phyloP scores from a whole-genome alignment of 2,888 invertebrate genomes.

The Toxonevra muliebris region DNA sequence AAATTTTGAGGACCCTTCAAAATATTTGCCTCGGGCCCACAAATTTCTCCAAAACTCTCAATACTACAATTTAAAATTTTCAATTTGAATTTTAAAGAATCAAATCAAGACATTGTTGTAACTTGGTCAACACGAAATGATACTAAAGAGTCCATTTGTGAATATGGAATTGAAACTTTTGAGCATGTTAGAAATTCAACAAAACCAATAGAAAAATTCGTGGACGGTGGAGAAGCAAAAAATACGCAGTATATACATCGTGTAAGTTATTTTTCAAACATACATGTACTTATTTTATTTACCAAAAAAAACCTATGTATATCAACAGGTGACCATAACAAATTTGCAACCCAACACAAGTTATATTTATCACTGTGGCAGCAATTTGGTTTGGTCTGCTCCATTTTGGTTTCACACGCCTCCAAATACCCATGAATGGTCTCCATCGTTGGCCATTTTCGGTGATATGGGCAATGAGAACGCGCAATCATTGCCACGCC shows the following conservation, averaged over 20 bases:
- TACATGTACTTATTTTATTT: no score
- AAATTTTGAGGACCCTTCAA: no score
- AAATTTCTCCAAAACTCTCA: no score
- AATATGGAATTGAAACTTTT: constrained; percentile 75
- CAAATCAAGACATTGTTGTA: constrained; percentile 75
- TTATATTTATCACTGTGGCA: constrained; percentile 86
- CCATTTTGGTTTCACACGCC: constrained; percentile 80
- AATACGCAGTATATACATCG: constrained; percentile 81
- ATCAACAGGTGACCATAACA: constrained; percentile 64
- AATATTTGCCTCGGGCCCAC: no score
- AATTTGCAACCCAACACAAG: constrained; percentile 71
- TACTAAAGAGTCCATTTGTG: constrained; percentile 74
- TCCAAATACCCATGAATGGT: constrained; percentile 74
- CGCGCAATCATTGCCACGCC: constrained; percentile 80
- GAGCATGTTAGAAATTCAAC: constrained; percentile 63
- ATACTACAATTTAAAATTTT: no score
- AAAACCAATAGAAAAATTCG: constrained; percentile 72
- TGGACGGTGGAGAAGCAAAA: constrained; percentile 76
- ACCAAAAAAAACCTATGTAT: neutral
- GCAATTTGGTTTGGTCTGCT: constrained; percentile 82
- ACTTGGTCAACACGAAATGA: constrained; percentile 84
- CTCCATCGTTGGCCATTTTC: constrained; percentile 83
- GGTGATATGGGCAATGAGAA: constrained; percentile 96
- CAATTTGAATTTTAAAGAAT: constrained; percentile 67
- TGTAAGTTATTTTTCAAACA: constrained; percentile 64